A percentile compares a stretch with the other conserved stretches of the same genome.
phyloP scores from a whole-genome alignment of 92 coral and sea anemone species.

The Nematostella vectensis region DNA sequence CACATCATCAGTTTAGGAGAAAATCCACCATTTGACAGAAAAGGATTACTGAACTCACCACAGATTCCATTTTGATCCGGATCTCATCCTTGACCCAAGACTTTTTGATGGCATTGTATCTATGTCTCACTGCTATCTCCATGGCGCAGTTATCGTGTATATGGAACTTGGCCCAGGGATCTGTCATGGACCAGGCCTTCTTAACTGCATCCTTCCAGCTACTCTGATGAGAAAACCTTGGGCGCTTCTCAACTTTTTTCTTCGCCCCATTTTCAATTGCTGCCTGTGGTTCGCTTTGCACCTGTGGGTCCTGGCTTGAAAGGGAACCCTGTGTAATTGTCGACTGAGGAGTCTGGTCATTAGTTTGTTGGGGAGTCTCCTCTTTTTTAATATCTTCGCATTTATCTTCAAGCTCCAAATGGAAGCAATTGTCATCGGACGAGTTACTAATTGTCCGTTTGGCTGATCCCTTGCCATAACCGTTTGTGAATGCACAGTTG shows the following conservation, averaged over 20 bases:
- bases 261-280: background rate
- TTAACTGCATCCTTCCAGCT: conserved; percentile 85
- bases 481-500: too few species aligned
- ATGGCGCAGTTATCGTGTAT: conserved; percentile 72
- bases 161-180: conserved; percentile 95
- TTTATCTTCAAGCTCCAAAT: conserved; percentile 21
- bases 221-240: conserved; percentile 42
- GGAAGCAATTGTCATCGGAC: conserved; percentile 25
- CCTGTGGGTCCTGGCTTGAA: too few species aligned
- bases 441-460: conserved; percentile 17
- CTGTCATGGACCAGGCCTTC: conserved; percentile 68
- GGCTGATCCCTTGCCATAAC: background rate
- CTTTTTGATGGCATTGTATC: conserved; percentile 87
- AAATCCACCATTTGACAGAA: background rate
- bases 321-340: background rate
- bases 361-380: background rate
- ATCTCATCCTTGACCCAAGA: conserved; percentile 94
- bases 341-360: background rate
- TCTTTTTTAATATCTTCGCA: background rate
- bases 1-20: background rate
- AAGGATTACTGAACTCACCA: conserved; percentile 40
- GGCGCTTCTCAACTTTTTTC: conserved; percentile 9
- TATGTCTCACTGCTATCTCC: conserved; percentile 79
- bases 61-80: conserved; percentile 79
- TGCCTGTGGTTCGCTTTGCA: too few species aligned